Percentiles rank a stretch among this genome's conserved stretches.
Evolutionary conservation across 2,113 vertebrate species (phyloP).

Genomic region (Sapajus apella): DNA sequence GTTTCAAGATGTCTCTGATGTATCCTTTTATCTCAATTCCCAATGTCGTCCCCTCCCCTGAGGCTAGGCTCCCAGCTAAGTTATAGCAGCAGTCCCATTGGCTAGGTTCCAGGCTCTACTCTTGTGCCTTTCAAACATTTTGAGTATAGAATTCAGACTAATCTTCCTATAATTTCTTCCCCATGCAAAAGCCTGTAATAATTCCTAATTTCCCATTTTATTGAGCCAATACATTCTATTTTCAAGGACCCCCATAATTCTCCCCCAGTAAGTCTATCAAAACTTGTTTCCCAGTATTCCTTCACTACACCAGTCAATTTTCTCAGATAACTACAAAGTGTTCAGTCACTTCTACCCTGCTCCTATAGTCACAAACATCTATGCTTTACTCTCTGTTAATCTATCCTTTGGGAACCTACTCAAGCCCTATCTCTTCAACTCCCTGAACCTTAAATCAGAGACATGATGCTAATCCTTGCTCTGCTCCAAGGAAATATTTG

Average conservation of each 20-base stretch:
- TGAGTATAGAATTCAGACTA: not conserved
- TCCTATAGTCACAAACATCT: not conserved
- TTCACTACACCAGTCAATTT: not conserved
- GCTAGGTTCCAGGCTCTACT: not conserved
- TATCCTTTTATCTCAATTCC: not conserved
- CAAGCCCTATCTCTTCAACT: not conserved
- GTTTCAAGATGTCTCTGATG: not conserved
- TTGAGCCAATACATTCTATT: not conserved
- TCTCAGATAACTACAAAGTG: not conserved
- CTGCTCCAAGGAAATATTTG: not conserved
- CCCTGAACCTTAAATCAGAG: not conserved
- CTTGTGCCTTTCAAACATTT: not conserved
- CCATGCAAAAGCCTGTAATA: not conserved
- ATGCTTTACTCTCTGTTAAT: not conserved
- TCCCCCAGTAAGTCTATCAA: not conserved
- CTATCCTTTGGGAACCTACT: not conserved
- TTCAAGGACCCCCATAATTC: not conserved
- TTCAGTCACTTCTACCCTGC: rapidly evolving
- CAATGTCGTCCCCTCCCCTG: not conserved
- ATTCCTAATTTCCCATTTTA: not conserved
- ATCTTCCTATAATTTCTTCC: conserved; percentile 15
- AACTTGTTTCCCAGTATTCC: not conserved
- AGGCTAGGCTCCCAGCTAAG: not conserved
- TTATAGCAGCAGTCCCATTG: not conserved
- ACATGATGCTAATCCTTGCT: not conserved